Conservation (phyloP, 2,888 invertebrate genomes). For the Pristionchus exspectatus region DNA sequence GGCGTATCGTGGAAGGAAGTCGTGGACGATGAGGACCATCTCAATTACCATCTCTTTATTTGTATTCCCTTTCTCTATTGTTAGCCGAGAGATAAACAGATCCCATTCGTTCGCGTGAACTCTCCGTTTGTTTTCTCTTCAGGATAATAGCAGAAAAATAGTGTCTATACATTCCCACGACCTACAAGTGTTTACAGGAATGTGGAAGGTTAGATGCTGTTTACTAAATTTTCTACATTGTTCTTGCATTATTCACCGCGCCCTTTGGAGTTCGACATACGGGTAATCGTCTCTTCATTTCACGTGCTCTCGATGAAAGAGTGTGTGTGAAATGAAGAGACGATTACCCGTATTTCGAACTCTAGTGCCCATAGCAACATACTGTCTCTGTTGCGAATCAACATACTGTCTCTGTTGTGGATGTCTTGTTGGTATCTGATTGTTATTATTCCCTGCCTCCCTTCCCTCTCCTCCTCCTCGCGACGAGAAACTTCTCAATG, state of each 20-base stretch:
- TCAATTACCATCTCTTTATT: background rate
- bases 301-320: too few species aligned
- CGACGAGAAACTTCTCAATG: slow-evolving; percentile 33
- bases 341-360: too few species aligned
- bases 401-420: slow-evolving; percentile 32
- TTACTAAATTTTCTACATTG: too few species aligned
- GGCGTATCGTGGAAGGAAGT: slow-evolving; percentile 27
- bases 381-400: background rate
- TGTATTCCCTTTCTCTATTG: background rate
- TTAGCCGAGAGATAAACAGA: slow-evolving; percentile 7
- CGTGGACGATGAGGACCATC: slow-evolving; percentile 25
- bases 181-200: too few species aligned
- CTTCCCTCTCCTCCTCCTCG: background rate
- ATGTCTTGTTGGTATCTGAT: background rate
- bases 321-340: too few species aligned
- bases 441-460: background rate
- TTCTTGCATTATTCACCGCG: too few species aligned
- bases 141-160: background rate
- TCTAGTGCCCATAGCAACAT: background rate
- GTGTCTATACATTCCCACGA: too few species aligned
- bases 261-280: too few species aligned
- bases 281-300: too few species aligned
- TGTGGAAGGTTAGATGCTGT: background rate
- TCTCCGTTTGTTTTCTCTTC: background rate
- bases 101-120: background rate